These are phyloP conservation scores for Saccopteryx leptura DNA, from an alignment of 2,113 vertebrate genomes.

Conservation along the genomic window DNA sequence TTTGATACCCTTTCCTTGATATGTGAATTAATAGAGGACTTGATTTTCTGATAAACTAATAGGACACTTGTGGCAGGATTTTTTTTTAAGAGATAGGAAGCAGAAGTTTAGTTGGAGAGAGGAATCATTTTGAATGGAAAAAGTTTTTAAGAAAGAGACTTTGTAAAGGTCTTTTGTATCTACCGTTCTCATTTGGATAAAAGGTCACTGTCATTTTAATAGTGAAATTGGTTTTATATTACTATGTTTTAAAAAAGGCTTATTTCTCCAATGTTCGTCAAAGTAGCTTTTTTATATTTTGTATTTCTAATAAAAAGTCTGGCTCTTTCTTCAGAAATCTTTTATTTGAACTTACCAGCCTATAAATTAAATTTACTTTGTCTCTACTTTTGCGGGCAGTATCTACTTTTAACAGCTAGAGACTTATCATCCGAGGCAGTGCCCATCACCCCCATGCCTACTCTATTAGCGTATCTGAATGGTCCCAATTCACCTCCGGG, in stretches of 20 bases:
- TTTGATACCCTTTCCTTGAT: not conserved
- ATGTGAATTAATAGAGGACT: conserved; percentile 17
- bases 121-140: conserved; percentile 39
- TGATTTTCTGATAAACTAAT: conserved; percentile 39
- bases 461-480: not conserved
- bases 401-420: conserved; percentile 11
- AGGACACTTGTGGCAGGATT: not conserved
- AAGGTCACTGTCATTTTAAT: conserved; percentile 1
- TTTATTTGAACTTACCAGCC: not conserved
- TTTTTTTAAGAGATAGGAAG: not conserved
- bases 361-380: conserved; percentile 46
- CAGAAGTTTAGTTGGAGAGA: not conserved
- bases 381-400: not conserved
- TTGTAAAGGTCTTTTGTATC: not conserved
- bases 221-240: conserved; percentile 20
- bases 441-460: not conserved
- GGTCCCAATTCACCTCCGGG: not conserved
- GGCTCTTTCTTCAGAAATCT: not conserved
- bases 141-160: not conserved
- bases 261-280: not conserved
- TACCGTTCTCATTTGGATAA: conserved; percentile 22
- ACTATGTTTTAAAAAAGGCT: not conserved
- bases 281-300: not conserved
- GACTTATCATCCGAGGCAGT: conserved; percentile 26
- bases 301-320: conserved; percentile 38